These are phyloP conservation scores for Tenthredo scrophulariae DNA, from an alignment of 2,888 invertebrate species.

Conservation along the genomic window DNA sequence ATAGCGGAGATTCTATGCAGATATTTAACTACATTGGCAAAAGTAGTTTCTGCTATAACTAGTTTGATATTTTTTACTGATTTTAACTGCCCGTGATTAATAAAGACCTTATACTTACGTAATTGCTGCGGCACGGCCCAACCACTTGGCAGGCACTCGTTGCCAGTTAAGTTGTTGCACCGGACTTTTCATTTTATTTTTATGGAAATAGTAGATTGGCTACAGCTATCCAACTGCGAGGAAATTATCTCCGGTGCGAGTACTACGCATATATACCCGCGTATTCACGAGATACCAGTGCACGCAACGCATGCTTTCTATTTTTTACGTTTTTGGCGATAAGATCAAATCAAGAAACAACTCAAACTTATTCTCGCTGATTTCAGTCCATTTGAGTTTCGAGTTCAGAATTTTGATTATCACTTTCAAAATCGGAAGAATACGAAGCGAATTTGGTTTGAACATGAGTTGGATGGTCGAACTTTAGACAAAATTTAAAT, in stretches of 20 bases:
- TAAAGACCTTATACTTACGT: conserved; percentile 43
- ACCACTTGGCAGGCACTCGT: conserved; percentile 40
- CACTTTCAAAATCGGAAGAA: too few relatives aligned
- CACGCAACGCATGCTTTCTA: background rate
- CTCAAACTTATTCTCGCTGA: background rate
- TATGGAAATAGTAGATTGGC: conserved; percentile 41
- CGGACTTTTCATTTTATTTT: conserved; percentile 43
- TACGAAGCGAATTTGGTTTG: too few relatives aligned
- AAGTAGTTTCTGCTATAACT: conserved; percentile 36
- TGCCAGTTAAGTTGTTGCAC: conserved; percentile 27
- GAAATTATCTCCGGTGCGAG: background rate
- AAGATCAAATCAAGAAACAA: background rate
- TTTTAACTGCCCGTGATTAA: conserved; percentile 29
- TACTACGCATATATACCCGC: background rate
- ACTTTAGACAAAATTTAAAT: too few relatives aligned
- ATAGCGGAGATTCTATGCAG: background rate
- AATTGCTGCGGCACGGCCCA: conserved; percentile 35
- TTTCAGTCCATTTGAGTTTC: background rate
- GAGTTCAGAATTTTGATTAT: background rate
- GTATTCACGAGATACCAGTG: background rate
- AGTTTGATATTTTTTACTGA: conserved; percentile 30
- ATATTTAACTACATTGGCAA: conserved; percentile 14
- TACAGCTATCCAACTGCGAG: conserved; percentile 15
- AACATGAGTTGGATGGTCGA: too few relatives aligned
- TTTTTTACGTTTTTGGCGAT: background rate